These are phyloP conservation scores for Eristalis arbustorum DNA, from an alignment of 2,888 invertebrate species.

Conservation along the genomic window DNA sequence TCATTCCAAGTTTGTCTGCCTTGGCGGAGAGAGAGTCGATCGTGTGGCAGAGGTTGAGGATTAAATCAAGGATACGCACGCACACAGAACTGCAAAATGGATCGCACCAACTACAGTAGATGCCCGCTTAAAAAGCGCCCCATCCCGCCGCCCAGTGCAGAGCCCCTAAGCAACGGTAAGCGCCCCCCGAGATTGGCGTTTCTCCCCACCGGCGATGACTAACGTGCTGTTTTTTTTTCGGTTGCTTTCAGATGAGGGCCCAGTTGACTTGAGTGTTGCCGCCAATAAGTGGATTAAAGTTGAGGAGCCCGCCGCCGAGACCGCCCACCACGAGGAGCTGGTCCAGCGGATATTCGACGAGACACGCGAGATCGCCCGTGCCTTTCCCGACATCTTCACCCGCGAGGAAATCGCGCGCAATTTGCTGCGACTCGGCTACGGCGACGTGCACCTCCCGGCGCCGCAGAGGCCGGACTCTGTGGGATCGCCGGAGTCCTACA, in stretches of 20 bases:
- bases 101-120: slow-evolving; percentile 78
- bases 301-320: not conserved
- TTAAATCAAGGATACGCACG: not conserved
- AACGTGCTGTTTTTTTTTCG: not conserved
- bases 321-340: slow-evolving; percentile 72
- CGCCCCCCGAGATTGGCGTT: slow-evolving; percentile 3
- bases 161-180: slow-evolving; percentile 75
- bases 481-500: slow-evolving; percentile 76
- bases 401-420: slow-evolving; percentile 78
- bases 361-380: slow-evolving; percentile 77
- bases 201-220: not conserved
- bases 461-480: slow-evolving; percentile 70
- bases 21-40: slow-evolving; percentile 72
- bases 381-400: slow-evolving; percentile 79
- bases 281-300: slow-evolving; percentile 61
- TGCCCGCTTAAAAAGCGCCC: slow-evolving; percentile 79
- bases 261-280: slow-evolving; percentile 77
- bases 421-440: slow-evolving; percentile 76
- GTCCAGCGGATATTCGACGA: slow-evolving; percentile 78
- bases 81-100: slow-evolving; percentile 72
- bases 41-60: slow-evolving; percentile 48
- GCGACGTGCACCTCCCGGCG: slow-evolving; percentile 74
- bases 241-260: slow-evolving; percentile 77
- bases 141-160: slow-evolving; percentile 72
- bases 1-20: slow-evolving; percentile 72